Percentiles rank a stretch among this genome's conserved stretches.
These are phyloP conservation scores for Enhydra lutris DNA, from an alignment of 2,113 vertebrate species.

Conservation along the genomic window DNA sequence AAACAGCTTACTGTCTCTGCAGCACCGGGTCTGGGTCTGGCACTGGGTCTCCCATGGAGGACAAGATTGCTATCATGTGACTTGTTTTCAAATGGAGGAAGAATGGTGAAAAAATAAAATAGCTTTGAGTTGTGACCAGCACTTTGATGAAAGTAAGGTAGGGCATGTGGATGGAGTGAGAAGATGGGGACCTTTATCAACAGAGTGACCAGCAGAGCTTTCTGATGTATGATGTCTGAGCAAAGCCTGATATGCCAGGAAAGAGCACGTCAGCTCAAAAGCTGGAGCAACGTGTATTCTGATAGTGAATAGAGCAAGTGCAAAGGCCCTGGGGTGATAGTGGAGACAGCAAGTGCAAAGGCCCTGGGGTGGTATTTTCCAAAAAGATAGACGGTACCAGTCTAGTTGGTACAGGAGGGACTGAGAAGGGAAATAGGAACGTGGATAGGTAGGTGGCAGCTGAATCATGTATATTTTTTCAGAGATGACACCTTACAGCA, in stretches of 20 bases:
- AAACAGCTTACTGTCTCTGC: neutral
- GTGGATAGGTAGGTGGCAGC: too few relatives aligned
- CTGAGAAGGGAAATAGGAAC: neutral
- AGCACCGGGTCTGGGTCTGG: fast-evolving
- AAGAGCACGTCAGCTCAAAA: neutral
- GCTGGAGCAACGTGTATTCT: neutral
- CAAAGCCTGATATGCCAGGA: neutral
- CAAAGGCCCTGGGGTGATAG: neutral
- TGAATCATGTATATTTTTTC: neutral
- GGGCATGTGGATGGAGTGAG: fast-evolving
- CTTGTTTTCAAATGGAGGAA: neutral
- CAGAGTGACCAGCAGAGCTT: neutral
- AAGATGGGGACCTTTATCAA: too few relatives aligned
- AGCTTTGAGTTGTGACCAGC: neutral
- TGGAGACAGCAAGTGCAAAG: neutral
- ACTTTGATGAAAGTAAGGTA: neutral
- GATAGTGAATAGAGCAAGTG: neutral
- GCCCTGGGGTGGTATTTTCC: neutral
- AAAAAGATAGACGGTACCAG: neutral
- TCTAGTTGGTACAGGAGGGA: fast-evolving
- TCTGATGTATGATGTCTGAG: neutral
- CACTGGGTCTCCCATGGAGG: fast-evolving
- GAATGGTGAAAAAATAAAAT: neutral
- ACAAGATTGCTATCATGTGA: fast-evolving
- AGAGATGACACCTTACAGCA: neutral